phyloP scores from a whole-genome alignment of 2,113 vertebrate species.

The Hemibates koningsi region DNA sequence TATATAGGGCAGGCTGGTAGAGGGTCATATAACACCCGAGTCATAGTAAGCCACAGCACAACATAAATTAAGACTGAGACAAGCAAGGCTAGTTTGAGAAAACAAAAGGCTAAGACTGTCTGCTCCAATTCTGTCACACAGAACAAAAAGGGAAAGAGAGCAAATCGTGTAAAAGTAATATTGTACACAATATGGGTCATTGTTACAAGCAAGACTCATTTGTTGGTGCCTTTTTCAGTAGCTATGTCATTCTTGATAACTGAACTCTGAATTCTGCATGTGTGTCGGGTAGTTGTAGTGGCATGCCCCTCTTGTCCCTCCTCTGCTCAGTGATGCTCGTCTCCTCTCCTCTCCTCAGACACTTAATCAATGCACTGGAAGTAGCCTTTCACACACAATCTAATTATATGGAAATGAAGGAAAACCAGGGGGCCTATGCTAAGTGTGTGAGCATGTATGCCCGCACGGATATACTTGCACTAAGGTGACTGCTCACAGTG shows the following conservation, averaged over 20 bases:
- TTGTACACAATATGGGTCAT: conserved; percentile 20
- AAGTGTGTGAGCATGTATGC: conserved; percentile 58
- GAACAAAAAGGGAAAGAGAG: conserved; percentile 19
- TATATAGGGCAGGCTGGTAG: conserved; percentile 64
- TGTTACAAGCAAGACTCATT: conserved; percentile 9
- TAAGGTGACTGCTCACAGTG: not conserved
- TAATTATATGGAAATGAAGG: conserved; percentile 92
- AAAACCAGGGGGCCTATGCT: conserved; percentile 78
- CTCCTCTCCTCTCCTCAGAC: conserved; percentile 71
- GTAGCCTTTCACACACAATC: conserved; percentile 92
- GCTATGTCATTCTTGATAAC: not conserved
- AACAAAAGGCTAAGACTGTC: conserved; percentile 48
- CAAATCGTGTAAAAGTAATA: not conserved
- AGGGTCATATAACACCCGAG: conserved; percentile 49
- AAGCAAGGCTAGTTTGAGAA: conserved; percentile 41
- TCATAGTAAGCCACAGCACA: conserved; percentile 34
- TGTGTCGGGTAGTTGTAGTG: conserved; percentile 43
- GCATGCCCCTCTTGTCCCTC: conserved; percentile 7
- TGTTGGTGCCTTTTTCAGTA: not conserved
- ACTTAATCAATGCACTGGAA: conserved; percentile 90
- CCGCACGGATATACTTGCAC: not conserved
- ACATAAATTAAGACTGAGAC: conserved; percentile 63
- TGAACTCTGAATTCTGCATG: not conserved
- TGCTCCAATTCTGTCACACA: conserved; percentile 67
- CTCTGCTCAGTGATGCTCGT: conserved; percentile 62